phyloP scores from a whole-genome alignment of 2,888 invertebrate species.

The Zaprionus obscuricornis region DNA sequence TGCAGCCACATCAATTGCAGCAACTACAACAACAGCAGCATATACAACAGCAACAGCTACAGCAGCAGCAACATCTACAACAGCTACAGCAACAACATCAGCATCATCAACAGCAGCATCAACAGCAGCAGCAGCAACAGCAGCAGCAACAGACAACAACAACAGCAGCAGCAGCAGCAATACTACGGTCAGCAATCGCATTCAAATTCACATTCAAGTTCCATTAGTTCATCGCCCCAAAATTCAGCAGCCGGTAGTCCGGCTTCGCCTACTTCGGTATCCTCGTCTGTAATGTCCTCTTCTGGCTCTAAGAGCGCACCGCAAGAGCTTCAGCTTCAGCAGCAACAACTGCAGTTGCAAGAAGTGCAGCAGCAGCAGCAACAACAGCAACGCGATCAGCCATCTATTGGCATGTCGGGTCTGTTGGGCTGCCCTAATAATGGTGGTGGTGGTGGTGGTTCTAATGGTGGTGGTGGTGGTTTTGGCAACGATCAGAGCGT shows the following conservation, averaged over 20 bases:
- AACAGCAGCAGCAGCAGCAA: slow-evolving; percentile 58
- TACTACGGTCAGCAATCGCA: slow-evolving; percentile 79
- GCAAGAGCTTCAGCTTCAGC: slow-evolving; percentile 54
- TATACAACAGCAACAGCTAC: slow-evolving; percentile 83
- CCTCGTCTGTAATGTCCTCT: slow-evolving; percentile 94
- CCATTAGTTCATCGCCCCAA: slow-evolving; percentile 84
- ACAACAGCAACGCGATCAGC: no score
- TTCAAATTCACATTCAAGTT: slow-evolving; percentile 84
- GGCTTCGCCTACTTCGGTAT: slow-evolving; percentile 93
- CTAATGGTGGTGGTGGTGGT: slow-evolving; percentile 56
- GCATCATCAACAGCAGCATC: slow-evolving; percentile 42
- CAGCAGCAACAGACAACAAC: slow-evolving; percentile 83
- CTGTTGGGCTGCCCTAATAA: slow-evolving; percentile 80
- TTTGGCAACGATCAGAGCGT: slow-evolving; percentile 90
- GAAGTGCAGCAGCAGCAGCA: slow-evolving; percentile 35
- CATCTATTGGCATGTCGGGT: slow-evolving; percentile 66
- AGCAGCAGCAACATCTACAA: slow-evolving; percentile 47
- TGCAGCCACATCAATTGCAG: slow-evolving; percentile 81
- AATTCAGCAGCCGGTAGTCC: slow-evolving; percentile 88
- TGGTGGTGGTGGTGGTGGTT: slow-evolving; percentile 54
- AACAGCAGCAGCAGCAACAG: slow-evolving; percentile 47
- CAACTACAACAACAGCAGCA: slow-evolving; percentile 73
- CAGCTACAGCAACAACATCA: slow-evolving; percentile 46
- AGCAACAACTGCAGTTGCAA: slow-evolving; percentile 56
- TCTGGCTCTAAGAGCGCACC: slow-evolving; percentile 87